Conservation (phyloP, 2,888 invertebrate species). For the Drosophila ezoana region DNA sequence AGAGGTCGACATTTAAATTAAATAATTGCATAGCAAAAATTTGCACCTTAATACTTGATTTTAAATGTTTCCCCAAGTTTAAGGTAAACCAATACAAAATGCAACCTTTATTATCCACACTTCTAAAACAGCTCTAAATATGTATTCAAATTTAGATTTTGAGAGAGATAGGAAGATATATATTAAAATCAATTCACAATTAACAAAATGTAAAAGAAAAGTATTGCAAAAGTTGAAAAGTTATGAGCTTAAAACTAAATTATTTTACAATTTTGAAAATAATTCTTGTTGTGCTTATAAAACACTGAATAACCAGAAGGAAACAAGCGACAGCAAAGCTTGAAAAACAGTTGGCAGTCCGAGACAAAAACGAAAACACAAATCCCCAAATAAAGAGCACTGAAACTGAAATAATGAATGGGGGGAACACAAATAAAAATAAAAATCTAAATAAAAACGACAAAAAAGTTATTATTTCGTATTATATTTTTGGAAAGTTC, state of each 20-base stretch:
- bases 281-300: slow-evolving; percentile 6
- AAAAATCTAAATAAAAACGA: slow-evolving; percentile 55
- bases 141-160: no score
- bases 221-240: not conserved
- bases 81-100: no score
- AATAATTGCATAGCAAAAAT: no score
- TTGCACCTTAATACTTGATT: no score
- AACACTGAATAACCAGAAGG: not conserved
- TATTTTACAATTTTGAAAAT: not conserved
- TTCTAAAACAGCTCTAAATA: no score
- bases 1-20: no score
- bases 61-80: no score
- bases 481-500: slow-evolving; percentile 63
- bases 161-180: not conserved
- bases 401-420: slow-evolving; percentile 58
- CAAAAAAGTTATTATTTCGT: slow-evolving; percentile 59
- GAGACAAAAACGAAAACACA: slow-evolving; percentile 24
- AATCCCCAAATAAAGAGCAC: slow-evolving; percentile 33
- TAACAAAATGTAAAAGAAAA: not conserved
- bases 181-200: not conserved
- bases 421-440: slow-evolving; percentile 43
- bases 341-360: slow-evolving; percentile 16
- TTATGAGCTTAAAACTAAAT: not conserved
- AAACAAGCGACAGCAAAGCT: not conserved
- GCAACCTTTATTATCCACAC: no score